Conservation (phyloP, 1,140 invertebrate species). For the Nomia melanderi region DNA sequence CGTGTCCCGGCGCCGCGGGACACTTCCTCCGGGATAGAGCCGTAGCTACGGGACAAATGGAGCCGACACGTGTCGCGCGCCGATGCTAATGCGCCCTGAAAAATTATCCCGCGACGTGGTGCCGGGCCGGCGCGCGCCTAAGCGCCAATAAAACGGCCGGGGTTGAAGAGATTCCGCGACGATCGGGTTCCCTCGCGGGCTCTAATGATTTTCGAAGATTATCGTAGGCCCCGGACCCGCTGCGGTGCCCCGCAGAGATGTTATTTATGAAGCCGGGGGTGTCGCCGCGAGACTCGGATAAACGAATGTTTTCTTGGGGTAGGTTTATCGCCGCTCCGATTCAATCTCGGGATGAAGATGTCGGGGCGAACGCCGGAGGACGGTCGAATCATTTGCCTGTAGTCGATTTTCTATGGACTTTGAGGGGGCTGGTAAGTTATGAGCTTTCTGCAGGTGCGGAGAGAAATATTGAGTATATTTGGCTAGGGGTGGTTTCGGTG, state of each 20-base stretch:
- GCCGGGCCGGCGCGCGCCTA: conserved; percentile 32
- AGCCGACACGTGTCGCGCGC: conserved; percentile 54
- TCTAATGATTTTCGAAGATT: conserved; percentile 57
- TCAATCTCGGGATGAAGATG: conserved; percentile 1
- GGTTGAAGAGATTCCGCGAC: neutral
- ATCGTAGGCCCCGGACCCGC: neutral
- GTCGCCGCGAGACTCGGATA: neutral
- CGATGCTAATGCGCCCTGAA: conserved; percentile 54
- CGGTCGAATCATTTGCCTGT: neutral
- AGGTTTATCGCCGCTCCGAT: neutral
- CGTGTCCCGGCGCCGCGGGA: conserved; percentile 33
- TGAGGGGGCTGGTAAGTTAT: neutral
- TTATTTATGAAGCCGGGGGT: conserved; percentile 28
- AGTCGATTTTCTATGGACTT: neutral
- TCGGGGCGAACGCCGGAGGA: neutral
- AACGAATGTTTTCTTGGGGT: conserved; percentile 19
- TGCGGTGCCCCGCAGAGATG: neutral
- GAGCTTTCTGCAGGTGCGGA: too few relatives aligned
- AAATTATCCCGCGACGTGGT: conserved; percentile 59
- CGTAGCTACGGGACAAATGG: conserved; percentile 47
- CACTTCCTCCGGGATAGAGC: conserved; percentile 46
- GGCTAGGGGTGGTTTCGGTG: too few relatives aligned
- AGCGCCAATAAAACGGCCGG: conserved; percentile 51
- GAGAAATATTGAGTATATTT: too few relatives aligned
- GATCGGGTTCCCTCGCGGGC: too few relatives aligned